Evolutionary conservation across 2,797 vertebrate genomes (phyloP).

Genomic region (Morelia viridis): DNA sequence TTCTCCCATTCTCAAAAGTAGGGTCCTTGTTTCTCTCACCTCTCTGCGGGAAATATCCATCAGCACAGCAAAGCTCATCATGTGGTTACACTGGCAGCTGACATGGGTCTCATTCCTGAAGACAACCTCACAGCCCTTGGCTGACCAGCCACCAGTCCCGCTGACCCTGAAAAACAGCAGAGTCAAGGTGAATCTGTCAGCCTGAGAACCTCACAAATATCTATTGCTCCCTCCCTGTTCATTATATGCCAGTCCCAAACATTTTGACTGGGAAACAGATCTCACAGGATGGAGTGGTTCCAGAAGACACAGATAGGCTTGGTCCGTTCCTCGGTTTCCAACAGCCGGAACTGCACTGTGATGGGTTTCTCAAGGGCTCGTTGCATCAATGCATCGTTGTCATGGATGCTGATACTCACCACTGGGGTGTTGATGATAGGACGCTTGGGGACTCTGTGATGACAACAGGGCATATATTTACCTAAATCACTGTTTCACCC

Average conservation of each 20-base stretch:
- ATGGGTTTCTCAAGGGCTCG: slow-evolving; percentile 84
- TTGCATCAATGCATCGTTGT: slow-evolving; percentile 78
- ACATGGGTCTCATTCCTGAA: slow-evolving; percentile 92
- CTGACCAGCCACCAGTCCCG: slow-evolving; percentile 87
- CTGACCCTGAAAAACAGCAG: slow-evolving; percentile 67
- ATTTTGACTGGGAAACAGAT: neutral
- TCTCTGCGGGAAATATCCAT: slow-evolving; percentile 94
- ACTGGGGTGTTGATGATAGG: slow-evolving; percentile 93
- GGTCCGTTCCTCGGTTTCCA: slow-evolving; percentile 89
- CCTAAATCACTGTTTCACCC: neutral
- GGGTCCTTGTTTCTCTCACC: slow-evolving; percentile 68
- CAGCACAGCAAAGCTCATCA: slow-evolving; percentile 94
- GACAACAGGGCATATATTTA: neutral
- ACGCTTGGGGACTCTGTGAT: slow-evolving; percentile 87
- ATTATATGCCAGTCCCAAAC: no score
- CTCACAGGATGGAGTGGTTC: slow-evolving; percentile 94
- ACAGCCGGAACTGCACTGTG: slow-evolving; percentile 91
- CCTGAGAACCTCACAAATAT: neutral
- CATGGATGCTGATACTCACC: slow-evolving; percentile 90
- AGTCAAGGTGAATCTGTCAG: neutral
- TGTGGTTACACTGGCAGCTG: slow-evolving; percentile 95
- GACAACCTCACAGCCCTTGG: slow-evolving; percentile 90
- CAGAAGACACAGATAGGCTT: slow-evolving; percentile 98
- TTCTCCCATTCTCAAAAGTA: accelerated
- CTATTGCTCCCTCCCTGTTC: neutral